Evolutionary conservation across 2,113 vertebrate genomes (phyloP), one percentile per base, ranked within the genome.

Genomic region (Cinclus cinclus): DNA sequence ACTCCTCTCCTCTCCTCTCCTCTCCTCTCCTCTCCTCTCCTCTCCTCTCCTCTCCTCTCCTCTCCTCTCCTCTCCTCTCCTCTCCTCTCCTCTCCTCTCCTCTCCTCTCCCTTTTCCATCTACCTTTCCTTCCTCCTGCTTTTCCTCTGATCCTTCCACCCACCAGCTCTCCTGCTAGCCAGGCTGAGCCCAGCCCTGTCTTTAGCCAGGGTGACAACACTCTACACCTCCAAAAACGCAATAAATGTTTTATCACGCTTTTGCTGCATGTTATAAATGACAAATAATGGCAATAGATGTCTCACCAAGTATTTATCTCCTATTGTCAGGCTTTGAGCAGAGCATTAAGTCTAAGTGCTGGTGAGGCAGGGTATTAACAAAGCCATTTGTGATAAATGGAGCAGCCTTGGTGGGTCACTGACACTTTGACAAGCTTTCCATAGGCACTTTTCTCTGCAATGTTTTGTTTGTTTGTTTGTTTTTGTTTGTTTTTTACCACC

Each of bases 181-280:
- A 39, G 37, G 53, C 28, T 21, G 73, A 67, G 73, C 52, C 47
- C 77, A 90, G 53, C 50, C 2, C 52, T 64, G 53, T 78, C 91
- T 71, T 96, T 74, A 44, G 3, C 91, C 68, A 5, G 39, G 92
- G 23, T 80, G 91, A 92, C 84, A 77, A 56, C 64, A 9, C 4
- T 56, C 92, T 70, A 93, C 63, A 93, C 89, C 94, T 96, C 85
- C 92, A 74, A 53, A n/a, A 18, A 42, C 90, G 80, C 82, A 70
- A 88, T 92, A 46, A 94, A 96, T 94, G 94, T 93, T 97, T 97
- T 63, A 97, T 81, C 90, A 53, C 7, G 55, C 52, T 96, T 96
- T 83, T 87, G 22, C 79, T 60, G 69, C 1, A 0, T 3, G 58
- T 73, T 95, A 80, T 90, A 97, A 96, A 92, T 94, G 89, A 97